These are phyloP conservation scores for Ophion obscuratus DNA, from an alignment of 2,888 invertebrate species.

Conservation along the genomic window DNA sequence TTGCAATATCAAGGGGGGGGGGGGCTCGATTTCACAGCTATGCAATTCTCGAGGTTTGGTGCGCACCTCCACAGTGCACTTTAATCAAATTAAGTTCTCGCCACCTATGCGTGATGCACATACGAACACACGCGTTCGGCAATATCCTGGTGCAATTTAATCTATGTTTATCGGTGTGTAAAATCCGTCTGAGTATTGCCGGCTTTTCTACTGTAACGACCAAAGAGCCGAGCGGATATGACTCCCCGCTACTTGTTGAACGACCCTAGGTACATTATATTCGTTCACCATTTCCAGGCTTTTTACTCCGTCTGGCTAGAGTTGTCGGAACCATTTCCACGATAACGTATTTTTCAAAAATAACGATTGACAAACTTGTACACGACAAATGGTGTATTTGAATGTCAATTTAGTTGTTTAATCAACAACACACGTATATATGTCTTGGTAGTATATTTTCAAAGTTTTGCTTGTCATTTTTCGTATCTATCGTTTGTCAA, in stretches of 20 bases:
- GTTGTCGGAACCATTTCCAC: neutral
- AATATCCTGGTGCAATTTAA: conserved; percentile 36
- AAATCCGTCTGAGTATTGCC: conserved; percentile 52
- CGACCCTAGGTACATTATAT: conserved; percentile 1
- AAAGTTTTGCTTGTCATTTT: no score
- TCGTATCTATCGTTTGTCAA: no score
- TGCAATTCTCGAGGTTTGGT: conserved; percentile 10
- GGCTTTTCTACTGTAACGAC: conserved; percentile 46
- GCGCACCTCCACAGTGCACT: neutral
- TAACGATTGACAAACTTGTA: no score
- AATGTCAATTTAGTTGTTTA: no score
- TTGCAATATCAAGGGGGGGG: neutral
- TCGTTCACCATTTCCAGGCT: conserved; percentile 8
- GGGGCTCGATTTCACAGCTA: neutral
- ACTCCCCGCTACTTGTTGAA: conserved; percentile 23
- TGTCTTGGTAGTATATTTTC: no score
- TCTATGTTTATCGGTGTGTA: conserved; percentile 3
- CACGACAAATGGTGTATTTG: no score
- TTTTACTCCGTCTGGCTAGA: neutral
- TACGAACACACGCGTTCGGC: conserved; percentile 13
- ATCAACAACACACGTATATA: no score
- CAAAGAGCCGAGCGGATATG: conserved; percentile 48
- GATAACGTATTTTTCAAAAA: neutral
- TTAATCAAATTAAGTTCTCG: conserved; percentile 43
- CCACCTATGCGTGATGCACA: conserved; percentile 2